Evolutionary conservation across 2,888 invertebrate species (phyloP), one percentile per base, ranked within the genome.

Genomic region (Leuctra nigra): DNA sequence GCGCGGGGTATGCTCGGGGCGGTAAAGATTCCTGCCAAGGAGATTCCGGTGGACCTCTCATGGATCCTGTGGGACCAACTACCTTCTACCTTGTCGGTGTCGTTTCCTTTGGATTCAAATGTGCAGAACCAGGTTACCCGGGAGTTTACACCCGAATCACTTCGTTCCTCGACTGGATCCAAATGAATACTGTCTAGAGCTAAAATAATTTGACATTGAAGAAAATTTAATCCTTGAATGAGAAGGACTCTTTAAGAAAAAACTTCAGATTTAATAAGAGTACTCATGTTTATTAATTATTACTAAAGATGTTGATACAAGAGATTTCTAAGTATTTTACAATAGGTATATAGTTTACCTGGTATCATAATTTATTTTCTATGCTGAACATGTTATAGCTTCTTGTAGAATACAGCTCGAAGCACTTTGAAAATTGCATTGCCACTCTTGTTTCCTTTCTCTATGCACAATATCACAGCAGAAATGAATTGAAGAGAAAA

Each of bases 11-110:
- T 67, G 69, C 75, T 52, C 65, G 68, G 48, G 87, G 86, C 0
- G 82, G 82, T 20, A 82, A 80, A 68, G 88, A 88, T 67, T 81
- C 87, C 39, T 88, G 87, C 64, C 81, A 84, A 66, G 67, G 90
- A 1, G 91, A 91, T 72, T 88, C 87, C 48, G 91, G 91, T 0
- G 91, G 91, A 2, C 90, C 91, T 0, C 71, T 91, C 13, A 86
- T 88, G 84, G 77, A 71, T 44, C 73, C 80, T 52, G 73, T 75
- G 1, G 70, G 65, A 22, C 57, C 63, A 6, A 61, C 63, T 2
- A 65, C 63, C 24, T 77, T 69, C 73, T 81, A 82, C 67, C 78
- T 84, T 64, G 78, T 83, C 44, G 86, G 85, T 1, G 71, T 85
- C 0, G 82, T 84, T 0, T 84, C 84, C 0, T 84, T 78, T 66